phyloP scores from a whole-genome alignment of 2,113 vertebrate genomes.

The Girardinichthys multiradiatus region DNA sequence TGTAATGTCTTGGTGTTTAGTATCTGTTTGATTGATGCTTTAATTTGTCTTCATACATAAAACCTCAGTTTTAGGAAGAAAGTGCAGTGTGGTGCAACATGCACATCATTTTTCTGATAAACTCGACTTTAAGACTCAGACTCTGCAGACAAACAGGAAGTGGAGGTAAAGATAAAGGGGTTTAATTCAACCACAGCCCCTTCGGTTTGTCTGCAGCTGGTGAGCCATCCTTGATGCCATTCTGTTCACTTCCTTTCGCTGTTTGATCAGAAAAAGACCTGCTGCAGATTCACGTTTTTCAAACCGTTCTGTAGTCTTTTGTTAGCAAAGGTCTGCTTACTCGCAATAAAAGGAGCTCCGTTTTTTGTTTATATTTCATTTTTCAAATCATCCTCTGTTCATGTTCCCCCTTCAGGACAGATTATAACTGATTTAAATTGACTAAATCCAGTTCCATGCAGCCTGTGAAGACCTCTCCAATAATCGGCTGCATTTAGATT shows the following conservation, averaged over 20 bases:
- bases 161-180: not conserved
- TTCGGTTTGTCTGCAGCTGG: not conserved
- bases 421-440: slow-evolving; percentile 3
- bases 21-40: not conserved
- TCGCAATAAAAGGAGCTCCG: not conserved
- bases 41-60: not conserved
- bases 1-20: not conserved
- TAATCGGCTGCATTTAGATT: not conserved
- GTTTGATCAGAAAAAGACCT: not conserved
- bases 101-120: not conserved
- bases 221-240: not conserved
- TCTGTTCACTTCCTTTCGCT: not conserved
- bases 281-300: too few relatives aligned
- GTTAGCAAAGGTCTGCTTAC: not conserved
- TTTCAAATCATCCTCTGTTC: not conserved
- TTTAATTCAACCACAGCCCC: not conserved
- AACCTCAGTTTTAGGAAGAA: not conserved
- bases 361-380: not conserved
- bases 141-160: slow-evolving; percentile 2
- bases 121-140: not conserved
- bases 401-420: not conserved
- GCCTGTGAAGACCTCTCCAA: slow-evolving; percentile 1
- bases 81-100: not conserved
- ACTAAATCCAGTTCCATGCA: not conserved
- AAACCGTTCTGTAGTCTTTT: not conserved